These are phyloP conservation scores for Psilanteris sp. DNA, from an alignment of 1,140 invertebrate species.

Conservation along the genomic window DNA sequence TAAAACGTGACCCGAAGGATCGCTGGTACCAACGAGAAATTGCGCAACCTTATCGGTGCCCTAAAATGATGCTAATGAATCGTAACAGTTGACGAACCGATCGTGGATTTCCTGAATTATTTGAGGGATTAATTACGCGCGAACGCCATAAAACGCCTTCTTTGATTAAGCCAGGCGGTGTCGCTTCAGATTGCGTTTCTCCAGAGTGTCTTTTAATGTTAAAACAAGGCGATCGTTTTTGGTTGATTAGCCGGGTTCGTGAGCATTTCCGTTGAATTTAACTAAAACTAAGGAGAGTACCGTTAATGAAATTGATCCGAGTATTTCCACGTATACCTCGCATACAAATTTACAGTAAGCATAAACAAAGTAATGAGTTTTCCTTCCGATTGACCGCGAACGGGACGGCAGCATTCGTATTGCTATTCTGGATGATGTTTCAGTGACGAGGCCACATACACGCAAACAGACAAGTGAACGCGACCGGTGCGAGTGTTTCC, in stretches of 20 bases:
- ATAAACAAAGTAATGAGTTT: too few relatives aligned
- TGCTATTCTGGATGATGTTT: slow-evolving; percentile 19
- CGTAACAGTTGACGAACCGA: too few relatives aligned
- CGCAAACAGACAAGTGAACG: background rate
- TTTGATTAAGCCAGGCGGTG: slow-evolving; percentile 7
- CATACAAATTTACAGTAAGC: slow-evolving; percentile 38
- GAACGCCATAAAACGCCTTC: slow-evolving; percentile 1
- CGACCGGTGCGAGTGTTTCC: slow-evolving; percentile 34
- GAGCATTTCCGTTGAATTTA: slow-evolving; percentile 11
- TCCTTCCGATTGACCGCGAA: slow-evolving; percentile 18
- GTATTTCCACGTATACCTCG: slow-evolving; percentile 48
- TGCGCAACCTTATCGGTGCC: too few relatives aligned
- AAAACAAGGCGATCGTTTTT: too few relatives aligned
- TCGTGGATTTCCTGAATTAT: too few relatives aligned
- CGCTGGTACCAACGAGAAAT: too few relatives aligned
- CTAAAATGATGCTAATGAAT: too few relatives aligned
- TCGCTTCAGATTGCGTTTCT: background rate
- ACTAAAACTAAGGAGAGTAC: slow-evolving; percentile 31
- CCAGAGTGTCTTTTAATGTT: too few relatives aligned
- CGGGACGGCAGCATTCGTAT: slow-evolving; percentile 1
- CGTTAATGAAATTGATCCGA: slow-evolving; percentile 39
- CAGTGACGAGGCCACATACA: slow-evolving; percentile 13
- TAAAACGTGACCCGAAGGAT: too few relatives aligned
- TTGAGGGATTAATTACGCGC: slow-evolving; percentile 27
- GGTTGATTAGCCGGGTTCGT: background rate